These are phyloP conservation scores for Agapornis canus DNA, from an alignment of 2,797 vertebrate species.

Conservation along the genomic window DNA sequence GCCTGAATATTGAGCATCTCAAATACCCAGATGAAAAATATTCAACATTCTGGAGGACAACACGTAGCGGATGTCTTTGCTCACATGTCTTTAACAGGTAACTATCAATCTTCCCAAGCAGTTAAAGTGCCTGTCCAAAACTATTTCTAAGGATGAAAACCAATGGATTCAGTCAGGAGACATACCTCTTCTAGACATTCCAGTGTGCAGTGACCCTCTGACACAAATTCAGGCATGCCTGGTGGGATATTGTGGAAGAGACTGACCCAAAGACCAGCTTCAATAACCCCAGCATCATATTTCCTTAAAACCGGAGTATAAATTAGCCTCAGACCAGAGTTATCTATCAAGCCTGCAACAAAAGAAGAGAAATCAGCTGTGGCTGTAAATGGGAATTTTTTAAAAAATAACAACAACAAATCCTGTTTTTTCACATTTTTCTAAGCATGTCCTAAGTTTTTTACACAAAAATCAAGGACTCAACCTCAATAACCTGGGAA, in stretches of 20 bases:
- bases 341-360: conserved; percentile 82
- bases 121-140: neutral
- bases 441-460: neutral
- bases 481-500: neutral
- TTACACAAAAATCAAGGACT: neutral
- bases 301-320: conserved; percentile 81
- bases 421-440: neutral
- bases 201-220: conserved; percentile 87
- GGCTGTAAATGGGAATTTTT: neutral
- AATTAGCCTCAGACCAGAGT: conserved; percentile 84
- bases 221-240: conserved; percentile 83
- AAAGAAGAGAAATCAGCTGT: conserved; percentile 25
- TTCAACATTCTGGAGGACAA: neutral
- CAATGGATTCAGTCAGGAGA: neutral
- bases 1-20: neutral
- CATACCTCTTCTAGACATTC: conserved; percentile 89
- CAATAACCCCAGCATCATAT: conserved; percentile 86
- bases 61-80: neutral
- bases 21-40: neutral
- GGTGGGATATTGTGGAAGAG: conserved; percentile 90
- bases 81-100: neutral
- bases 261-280: conserved; percentile 89
- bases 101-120: neutral
- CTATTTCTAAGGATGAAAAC: neutral
- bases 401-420: neutral